These are phyloP conservation scores for Channa striata DNA, from an alignment of 2,797 vertebrate species.

Conservation along the genomic window DNA sequence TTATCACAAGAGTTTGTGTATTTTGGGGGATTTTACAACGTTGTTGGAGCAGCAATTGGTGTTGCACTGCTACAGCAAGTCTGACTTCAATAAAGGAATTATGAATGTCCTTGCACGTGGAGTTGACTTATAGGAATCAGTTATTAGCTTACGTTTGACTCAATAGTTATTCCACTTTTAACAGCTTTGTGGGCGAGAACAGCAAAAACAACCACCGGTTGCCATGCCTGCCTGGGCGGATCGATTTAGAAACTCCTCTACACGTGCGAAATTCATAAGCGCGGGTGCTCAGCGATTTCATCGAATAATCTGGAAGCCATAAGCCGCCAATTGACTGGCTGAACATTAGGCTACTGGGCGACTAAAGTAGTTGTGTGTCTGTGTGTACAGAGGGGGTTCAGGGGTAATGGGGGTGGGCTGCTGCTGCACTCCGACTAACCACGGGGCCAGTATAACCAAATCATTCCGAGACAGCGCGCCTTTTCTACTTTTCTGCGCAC, in stretches of 20 bases:
- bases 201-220: conserved; percentile 61
- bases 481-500: conserved; percentile 77
- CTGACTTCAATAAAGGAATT: conserved; percentile 41
- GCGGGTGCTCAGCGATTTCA: conserved; percentile 56
- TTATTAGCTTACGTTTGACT: conserved; percentile 42
- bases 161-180: conserved; percentile 18
- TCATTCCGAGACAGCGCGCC: conserved; percentile 80
- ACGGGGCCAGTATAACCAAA: conserved; percentile 63
- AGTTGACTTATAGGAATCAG: conserved; percentile 56
- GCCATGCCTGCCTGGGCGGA: conserved; percentile 38
- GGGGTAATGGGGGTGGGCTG: neutral
- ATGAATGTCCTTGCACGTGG: conserved; percentile 43
- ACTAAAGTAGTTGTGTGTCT: conserved; percentile 13
- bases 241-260: conserved; percentile 63
- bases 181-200: conserved; percentile 20
- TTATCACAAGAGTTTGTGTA: conserved; percentile 9
- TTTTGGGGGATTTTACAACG: conserved; percentile 25
- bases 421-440: conserved; percentile 48
- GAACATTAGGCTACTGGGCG: conserved; percentile 40
- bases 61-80: neutral
- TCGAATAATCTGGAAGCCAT: conserved; percentile 70
- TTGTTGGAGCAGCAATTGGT: conserved; percentile 2
- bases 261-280: conserved; percentile 50
- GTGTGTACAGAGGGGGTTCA: conserved; percentile 16
- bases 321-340: conserved; percentile 58